A percentile compares a stretch with the other conserved stretches of the same genome.
Evolutionary conservation across 2,888 invertebrate species (phyloP).

Genomic region (Laothoe populi): DNA sequence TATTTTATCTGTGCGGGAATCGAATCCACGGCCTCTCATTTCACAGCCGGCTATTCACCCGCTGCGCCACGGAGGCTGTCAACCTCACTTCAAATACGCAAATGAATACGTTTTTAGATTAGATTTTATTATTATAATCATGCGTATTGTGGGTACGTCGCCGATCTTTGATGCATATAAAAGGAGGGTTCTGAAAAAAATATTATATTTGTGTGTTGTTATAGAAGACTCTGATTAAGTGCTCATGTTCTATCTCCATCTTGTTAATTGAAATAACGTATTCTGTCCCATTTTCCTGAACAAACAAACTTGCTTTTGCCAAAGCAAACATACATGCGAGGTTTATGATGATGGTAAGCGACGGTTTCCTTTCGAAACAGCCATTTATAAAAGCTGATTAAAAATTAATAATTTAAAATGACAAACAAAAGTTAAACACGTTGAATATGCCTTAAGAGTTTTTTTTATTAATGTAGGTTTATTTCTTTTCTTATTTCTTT

Average conservation of each 20-base stretch:
- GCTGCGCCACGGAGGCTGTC: too few species aligned
- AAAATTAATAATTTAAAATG: background rate
- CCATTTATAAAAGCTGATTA: conserved; percentile 4
- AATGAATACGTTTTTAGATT: too few species aligned
- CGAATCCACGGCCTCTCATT: too few species aligned
- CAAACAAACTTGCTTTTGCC: conserved; percentile 5
- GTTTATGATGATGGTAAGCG: background rate
- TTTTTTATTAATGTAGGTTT: too few species aligned
- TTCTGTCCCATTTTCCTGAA: background rate
- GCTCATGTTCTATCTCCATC: background rate
- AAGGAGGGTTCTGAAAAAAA: background rate
- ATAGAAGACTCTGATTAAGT: background rate
- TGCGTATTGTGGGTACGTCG: too few species aligned
- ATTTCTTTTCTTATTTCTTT: too few species aligned
- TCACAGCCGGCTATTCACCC: too few species aligned
- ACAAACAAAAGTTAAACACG: background rate
- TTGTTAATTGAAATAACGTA: background rate
- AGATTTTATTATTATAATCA: too few species aligned
- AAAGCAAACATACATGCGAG: conserved; percentile 8
- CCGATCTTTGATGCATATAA: too few species aligned
- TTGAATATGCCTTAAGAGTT: background rate
- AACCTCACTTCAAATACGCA: too few species aligned
- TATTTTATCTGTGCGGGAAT: too few species aligned
- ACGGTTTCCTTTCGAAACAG: conserved; percentile 3
- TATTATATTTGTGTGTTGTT: background rate